These are phyloP conservation scores for Heliothis virescens DNA, from an alignment of 1,140 invertebrate species.

Conservation along the genomic window DNA sequence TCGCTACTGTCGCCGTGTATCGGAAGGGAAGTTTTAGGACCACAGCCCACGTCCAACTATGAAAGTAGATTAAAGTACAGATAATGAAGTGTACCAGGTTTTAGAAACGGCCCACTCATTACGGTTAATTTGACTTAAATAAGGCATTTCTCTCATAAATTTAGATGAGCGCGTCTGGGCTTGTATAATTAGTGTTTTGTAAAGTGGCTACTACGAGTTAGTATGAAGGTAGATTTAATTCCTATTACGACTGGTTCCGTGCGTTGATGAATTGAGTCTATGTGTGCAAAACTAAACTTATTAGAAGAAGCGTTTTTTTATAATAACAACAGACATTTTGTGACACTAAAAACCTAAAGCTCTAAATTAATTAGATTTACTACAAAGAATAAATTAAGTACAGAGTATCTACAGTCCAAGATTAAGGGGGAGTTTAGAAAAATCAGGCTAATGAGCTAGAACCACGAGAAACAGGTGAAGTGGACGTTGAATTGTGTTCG, in stretches of 20 bases:
- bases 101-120: constrained; percentile 16
- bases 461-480: background rate
- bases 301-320: too few relatives aligned
- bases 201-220: background rate
- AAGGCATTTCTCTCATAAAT: constrained; percentile 70
- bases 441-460: constrained; percentile 17
- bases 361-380: too few relatives aligned
- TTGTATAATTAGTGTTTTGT: constrained; percentile 31
- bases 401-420: background rate
- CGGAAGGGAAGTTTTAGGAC: background rate
- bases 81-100: constrained; percentile 27
- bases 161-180: constrained; percentile 50
- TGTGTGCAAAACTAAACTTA: background rate
- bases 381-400: too few relatives aligned
- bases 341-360: too few relatives aligned
- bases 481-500: constrained; percentile 12
- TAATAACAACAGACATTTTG: too few relatives aligned
- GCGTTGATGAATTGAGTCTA: background rate
- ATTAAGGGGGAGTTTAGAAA: background rate
- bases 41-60: constrained; percentile 1
- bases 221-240: background rate
- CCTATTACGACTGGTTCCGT: too few relatives aligned
- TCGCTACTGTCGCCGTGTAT: too few relatives aligned
- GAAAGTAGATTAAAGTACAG: constrained; percentile 27
- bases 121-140: constrained; percentile 64